A percentile compares a stretch with the other conserved stretches of the same genome.
Conservation (phyloP, 1,140 invertebrate species). For the Lamellibrachia luymesi region DNA sequence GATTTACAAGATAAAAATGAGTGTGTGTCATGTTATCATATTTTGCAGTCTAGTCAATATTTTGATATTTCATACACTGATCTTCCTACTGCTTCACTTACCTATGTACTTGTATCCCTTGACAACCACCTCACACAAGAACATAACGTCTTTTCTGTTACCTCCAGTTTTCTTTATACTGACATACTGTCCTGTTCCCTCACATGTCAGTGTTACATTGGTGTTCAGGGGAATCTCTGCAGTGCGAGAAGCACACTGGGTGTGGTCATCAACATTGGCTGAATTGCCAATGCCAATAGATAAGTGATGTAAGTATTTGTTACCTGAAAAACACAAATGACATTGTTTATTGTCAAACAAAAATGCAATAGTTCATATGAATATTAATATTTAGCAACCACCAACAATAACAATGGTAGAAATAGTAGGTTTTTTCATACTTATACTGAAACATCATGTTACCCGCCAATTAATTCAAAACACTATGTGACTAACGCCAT, state of each 20-base stretch:
- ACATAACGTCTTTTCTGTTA: not conserved
- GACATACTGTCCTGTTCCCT: not conserved
- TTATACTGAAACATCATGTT: too few species aligned
- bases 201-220: not conserved
- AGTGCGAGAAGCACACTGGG: not conserved
- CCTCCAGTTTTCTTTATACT: not conserved
- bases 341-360: too few species aligned
- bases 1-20: too few species aligned
- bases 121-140: not conserved
- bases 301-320: not conserved
- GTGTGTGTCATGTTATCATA: too few species aligned
- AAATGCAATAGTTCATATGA: too few species aligned
- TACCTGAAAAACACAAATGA: too few species aligned
- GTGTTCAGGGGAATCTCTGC: not conserved
- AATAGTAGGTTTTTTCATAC: too few species aligned
- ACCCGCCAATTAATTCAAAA: too few species aligned
- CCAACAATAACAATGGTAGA: too few species aligned
- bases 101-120: not conserved
- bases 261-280: not conserved
- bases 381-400: too few species aligned
- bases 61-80: not conserved
- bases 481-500: too few species aligned
- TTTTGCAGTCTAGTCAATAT: too few species aligned
- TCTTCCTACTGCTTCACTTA: not conserved
- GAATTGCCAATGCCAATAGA: not conserved